Base-by-base conservation (phyloP, 2,888 invertebrate genomes). In the Brachynemurus nebulosus region DNA sequence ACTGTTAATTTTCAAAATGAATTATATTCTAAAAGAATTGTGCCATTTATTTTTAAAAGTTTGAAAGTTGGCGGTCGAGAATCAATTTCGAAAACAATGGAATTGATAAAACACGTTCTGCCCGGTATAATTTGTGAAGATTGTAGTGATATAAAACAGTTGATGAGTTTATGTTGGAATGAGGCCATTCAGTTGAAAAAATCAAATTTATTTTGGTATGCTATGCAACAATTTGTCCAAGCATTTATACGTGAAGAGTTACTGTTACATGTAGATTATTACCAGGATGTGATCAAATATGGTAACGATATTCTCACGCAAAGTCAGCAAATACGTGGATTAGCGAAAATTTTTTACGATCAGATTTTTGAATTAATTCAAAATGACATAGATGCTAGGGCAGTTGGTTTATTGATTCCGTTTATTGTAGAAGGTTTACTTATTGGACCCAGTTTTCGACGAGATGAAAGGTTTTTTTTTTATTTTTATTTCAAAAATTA, bases 381-480 rank as follows among this genome's bases (percentile, higher is more conserved):
- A 16, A 16, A 45, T 18, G 23, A 14, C 19, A 38, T 42, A 9
- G n/a, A 36, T 6, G 9, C n/a, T 19, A 16, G 14, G 7, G 8
- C 12, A 20, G 55, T 57, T 53, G 56, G 59, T 2, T 62, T 63
- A 36, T 55, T 70, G 44, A 53, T 65, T 33, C 62, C 62, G 51
- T 53, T 70, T 34, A 52, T 74, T 37, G 58, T 64, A 47, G 67
- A 70, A 42, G 63, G 70, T 35, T 52, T 74, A 44, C 52, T 71
- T 9, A 69, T 67, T 58, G 67, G 69, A 39, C 64, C 67, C 40
- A 63, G 71, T 11, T 63, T 64, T 25, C 66, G 67, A 50, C 73
- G 70, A 57, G 73, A 73, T 53, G 69, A 71, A 53, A 71, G 70
- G 74, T 72, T 27, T 9, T 30, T 30, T 30, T 30, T 30, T 30